These are phyloP conservation scores for Matsumurasca onukii DNA, from an alignment of 1,140 invertebrate species.

Conservation along the genomic window DNA sequence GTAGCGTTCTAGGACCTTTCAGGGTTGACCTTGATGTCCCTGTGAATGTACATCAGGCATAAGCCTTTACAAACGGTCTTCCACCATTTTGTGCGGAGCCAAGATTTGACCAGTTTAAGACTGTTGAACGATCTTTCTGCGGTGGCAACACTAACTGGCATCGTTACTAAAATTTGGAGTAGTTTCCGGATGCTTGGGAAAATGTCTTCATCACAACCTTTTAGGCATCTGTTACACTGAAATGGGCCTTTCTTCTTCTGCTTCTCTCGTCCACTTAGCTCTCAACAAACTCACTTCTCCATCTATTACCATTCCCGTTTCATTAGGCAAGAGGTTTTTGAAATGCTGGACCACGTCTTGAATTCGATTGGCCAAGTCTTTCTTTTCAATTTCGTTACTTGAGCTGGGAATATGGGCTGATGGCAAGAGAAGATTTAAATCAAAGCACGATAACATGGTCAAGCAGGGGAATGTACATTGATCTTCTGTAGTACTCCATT, in stretches of 20 bases:
- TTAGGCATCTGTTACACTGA: neutral
- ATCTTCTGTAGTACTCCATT: neutral
- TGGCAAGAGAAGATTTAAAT: neutral
- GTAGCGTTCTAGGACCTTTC: neutral
- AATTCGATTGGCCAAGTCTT: neutral
- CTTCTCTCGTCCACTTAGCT: neutral
- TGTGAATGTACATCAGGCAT: neutral
- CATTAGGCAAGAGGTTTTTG: neutral
- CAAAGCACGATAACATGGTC: neutral
- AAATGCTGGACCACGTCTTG: neutral
- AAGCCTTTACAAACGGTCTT: neutral
- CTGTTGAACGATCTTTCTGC: neutral
- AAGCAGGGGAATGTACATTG: neutral
- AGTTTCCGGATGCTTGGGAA: neutral
- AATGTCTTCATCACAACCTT: neutral
- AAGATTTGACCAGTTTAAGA: neutral
- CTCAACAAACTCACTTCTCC: neutral
- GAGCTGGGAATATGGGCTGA: neutral
- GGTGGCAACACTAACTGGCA: neutral
- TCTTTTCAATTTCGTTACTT: neutral
- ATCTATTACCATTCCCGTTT: neutral
- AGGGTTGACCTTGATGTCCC: neutral
- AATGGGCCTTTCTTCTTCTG: neutral
- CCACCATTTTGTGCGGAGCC: neutral
- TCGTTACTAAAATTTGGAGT: neutral